These are phyloP conservation scores for Crotalus viridis DNA, from an alignment of 2,113 vertebrate genomes.

Conservation along the genomic window DNA sequence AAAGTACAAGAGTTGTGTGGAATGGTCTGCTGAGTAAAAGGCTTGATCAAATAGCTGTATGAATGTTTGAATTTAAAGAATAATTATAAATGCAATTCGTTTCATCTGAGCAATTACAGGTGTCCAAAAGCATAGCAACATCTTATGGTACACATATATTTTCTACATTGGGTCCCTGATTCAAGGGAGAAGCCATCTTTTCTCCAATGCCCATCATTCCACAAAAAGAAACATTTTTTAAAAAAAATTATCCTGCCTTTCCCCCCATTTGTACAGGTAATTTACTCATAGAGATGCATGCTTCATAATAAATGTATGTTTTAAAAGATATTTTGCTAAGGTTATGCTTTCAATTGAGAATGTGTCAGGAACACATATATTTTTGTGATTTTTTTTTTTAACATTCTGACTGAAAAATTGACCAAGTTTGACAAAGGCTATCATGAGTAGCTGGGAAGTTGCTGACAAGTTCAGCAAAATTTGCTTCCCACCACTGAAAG, in stretches of 20 bases:
- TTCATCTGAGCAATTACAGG: neutral
- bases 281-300: conserved; percentile 19
- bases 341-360: conserved; percentile 3
- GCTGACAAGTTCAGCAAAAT: conserved; percentile 5
- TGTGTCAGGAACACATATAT: neutral
- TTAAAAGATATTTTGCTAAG: neutral
- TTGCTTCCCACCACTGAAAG: neutral
- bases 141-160: neutral
- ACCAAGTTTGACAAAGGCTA: neutral
- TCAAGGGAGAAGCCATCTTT: neutral
- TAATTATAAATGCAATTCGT: neutral
- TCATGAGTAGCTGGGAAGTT: neutral
- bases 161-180: neutral
- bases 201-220: conserved; percentile 7
- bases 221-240: conserved; percentile 13
- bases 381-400: conserved; percentile 11
- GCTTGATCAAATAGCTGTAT: neutral
- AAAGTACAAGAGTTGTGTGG: neutral
- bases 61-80: neutral
- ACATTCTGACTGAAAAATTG: conserved; percentile 13
- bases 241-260: neutral
- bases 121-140: neutral
- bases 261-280: neutral
- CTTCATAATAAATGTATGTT: neutral
- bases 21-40: neutral